Conservation (phyloP, 2,888 invertebrate species). For the Chymomyza caudatula region DNA sequence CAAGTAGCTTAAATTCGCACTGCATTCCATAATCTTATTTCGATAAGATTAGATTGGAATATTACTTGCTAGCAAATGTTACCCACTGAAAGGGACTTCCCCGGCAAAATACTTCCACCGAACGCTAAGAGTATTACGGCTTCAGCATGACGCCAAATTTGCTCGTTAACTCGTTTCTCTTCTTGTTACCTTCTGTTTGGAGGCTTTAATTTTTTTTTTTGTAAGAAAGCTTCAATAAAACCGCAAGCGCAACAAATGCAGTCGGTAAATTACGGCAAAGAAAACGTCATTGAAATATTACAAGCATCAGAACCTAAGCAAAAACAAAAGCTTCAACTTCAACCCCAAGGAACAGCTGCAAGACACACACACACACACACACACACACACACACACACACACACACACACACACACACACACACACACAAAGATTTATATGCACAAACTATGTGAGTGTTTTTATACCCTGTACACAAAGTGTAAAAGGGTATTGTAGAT, state of each 20-base stretch:
- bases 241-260: slow-evolving; percentile 66
- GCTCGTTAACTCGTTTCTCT: not conserved
- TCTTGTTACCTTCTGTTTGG: not conserved
- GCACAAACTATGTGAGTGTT: not conserved
- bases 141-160: slow-evolving; percentile 11
- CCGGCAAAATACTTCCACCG: no score
- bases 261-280: slow-evolving; percentile 56
- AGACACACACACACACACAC: not conserved
- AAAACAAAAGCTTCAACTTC: not conserved
- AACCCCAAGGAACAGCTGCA: not conserved
- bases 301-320: slow-evolving; percentile 10
- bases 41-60: no score
- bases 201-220: not conserved
- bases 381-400: not conserved
- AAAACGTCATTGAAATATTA: slow-evolving; percentile 42
- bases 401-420: not conserved
- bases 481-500: no score
- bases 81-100: no score
- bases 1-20: no score
- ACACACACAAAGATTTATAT: not conserved
- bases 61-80: no score
- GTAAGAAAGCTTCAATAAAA: slow-evolving; percentile 30
- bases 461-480: no score
- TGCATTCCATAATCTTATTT: no score
- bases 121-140: slow-evolving; percentile 6